Base-by-base conservation (phyloP, 2,888 invertebrate genomes). In the Drosophila flavopinicola region DNA sequence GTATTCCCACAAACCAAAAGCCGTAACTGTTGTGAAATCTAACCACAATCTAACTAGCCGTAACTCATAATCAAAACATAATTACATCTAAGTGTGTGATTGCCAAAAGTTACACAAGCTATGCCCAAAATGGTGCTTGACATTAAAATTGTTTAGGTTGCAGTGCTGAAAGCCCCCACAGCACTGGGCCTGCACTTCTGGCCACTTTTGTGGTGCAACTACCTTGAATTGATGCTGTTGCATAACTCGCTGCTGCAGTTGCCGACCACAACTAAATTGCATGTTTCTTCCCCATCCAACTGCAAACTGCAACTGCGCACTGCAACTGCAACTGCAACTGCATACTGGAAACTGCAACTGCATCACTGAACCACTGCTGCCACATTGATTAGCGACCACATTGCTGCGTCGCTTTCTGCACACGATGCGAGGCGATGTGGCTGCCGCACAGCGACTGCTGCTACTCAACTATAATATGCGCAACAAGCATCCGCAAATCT, bases 401-500 rank as follows among this genome's bases (percentile, higher is more conserved):
- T 64, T 91, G 39, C 56, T 91, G 35, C 79, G 86, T 42, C 89
- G 91, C 35, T 91, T 89, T 73, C 72, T 90, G 57, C 82, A 89
- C 75, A 87, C 90, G 20, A 83, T 84, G 52, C 76, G 87, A 10
- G 87, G 88, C 13, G 87, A 91, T 60, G 30, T 89, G 51, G 86
- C 85, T 32, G 77, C 77, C 11, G 79, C 90, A n/a, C 88, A 91
- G 68, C 85, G 83, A 27, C 76, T 91, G 58, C 68, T 91, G 54
- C 88, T 89, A 49, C 80, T 87, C 15, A 90, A 90, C 85, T 93
- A 91, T 77, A 91, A 91, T 25, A 86, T 93, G 67, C 90, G 93
- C 30, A 92, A 92, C 17, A 92, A 92, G 71, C 90, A 92, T 47
- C 91, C 92, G 24, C 92, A 93, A 69, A 92, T 93, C 75, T 93